Conservation (phyloP, 2,888 invertebrate genomes). For the Adelphocoris suturalis region DNA sequence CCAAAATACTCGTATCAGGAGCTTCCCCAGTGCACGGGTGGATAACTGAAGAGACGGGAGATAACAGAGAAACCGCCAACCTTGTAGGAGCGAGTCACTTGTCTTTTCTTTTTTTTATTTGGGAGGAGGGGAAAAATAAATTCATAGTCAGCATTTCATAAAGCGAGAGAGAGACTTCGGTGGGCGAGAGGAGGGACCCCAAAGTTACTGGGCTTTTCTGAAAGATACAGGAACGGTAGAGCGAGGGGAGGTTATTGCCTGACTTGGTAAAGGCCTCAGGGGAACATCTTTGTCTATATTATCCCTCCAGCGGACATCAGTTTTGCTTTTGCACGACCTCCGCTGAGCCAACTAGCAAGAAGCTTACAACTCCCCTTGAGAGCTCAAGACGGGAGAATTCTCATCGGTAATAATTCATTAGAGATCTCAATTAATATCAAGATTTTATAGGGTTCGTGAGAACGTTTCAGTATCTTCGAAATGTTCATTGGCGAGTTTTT, state of each 20-base stretch:
- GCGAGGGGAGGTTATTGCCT: background rate
- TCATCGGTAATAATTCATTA: background rate
- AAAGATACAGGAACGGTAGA: background rate
- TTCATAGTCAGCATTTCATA: constrained; percentile 35
- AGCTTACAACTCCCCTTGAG: constrained; percentile 12
- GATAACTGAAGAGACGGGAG: constrained; percentile 21
- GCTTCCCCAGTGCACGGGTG: background rate
- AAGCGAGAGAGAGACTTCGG: background rate
- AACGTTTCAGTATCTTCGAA: too few relatives aligned
- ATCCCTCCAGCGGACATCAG: background rate
- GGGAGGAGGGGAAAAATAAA: background rate
- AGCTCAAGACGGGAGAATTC: background rate
- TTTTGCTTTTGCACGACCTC: background rate
- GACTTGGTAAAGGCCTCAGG: constrained; percentile 8
- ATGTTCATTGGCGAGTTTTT: too few relatives aligned
- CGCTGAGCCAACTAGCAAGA: background rate
- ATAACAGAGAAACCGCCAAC: background rate
- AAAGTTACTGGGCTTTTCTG: constrained; percentile 29
- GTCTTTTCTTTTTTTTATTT: background rate
- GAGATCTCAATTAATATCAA: background rate
- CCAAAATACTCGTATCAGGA: constrained; percentile 22
- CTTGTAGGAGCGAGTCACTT: background rate
- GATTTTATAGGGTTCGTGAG: background rate
- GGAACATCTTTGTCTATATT: constrained; percentile 39
- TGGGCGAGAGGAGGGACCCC: background rate